Percentiles rank a stretch among this genome's conserved stretches.
Evolutionary conservation across 1,140 invertebrate genomes (phyloP).

Genomic region (Stegodyphus dumicola): DNA sequence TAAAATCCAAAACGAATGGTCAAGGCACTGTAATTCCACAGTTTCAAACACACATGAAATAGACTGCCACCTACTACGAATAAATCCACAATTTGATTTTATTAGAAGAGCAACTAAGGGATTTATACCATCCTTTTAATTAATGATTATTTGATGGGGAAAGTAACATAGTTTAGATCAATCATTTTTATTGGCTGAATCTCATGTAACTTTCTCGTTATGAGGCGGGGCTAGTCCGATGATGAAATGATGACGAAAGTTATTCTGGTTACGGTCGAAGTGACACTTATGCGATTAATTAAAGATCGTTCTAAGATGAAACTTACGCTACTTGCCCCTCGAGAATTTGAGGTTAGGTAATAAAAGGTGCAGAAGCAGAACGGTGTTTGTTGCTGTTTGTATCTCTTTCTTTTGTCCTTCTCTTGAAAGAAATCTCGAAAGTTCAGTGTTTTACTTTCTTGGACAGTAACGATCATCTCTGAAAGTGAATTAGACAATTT

Average conservation of each 20-base stretch:
- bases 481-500: too few species aligned
- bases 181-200: background rate
- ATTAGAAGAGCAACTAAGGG: background rate
- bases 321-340: background rate
- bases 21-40: background rate
- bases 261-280: slow-evolving; percentile 10
- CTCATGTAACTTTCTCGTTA: background rate
- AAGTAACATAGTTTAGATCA: background rate
- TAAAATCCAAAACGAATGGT: background rate
- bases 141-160: background rate
- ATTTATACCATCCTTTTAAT: slow-evolving; percentile 6
- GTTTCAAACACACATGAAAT: background rate
- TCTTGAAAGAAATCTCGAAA: background rate
- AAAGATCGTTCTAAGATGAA: slow-evolving; percentile 17
- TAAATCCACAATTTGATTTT: background rate
- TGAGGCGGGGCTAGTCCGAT: slow-evolving; percentile 2
- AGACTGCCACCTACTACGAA: background rate
- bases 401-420: background rate
- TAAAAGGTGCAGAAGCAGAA: background rate
- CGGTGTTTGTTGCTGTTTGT: background rate
- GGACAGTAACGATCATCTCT: too few species aligned
- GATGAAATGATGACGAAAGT: slow-evolving; percentile 21
- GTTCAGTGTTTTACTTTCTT: background rate
- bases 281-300: slow-evolving; percentile 17
- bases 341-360: background rate